Evolutionary conservation across 2,113 vertebrate genomes (phyloP).

Genomic region (Scartelaos histophorus): DNA sequence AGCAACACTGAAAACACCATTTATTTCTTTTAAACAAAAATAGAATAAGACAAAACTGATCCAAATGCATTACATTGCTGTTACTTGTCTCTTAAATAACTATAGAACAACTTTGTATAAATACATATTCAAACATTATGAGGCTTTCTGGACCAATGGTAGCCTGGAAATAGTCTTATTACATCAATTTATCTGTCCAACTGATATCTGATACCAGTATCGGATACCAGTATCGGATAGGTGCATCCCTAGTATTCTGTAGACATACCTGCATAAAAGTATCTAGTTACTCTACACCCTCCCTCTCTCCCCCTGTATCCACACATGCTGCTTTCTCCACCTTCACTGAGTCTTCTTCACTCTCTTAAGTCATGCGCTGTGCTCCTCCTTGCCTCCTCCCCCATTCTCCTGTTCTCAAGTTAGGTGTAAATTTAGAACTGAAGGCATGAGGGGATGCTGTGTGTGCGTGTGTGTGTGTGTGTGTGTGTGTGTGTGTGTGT

Average conservation of each 20-base stretch:
- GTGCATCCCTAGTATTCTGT: background rate
- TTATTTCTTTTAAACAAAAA: no score
- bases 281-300: background rate
- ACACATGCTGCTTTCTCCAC: constrained; percentile 27
- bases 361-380: constrained; percentile 41
- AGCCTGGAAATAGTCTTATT: no score
- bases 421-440: constrained; percentile 78
- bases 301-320: constrained; percentile 21
- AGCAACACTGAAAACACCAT: no score
- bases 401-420: constrained; percentile 66
- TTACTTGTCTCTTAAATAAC: no score
- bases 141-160: no score
- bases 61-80: no score
- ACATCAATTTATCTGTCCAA: no score
- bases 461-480: constrained; percentile 18
- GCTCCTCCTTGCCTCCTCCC: constrained; percentile 49
- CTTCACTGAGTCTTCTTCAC: constrained; percentile 12
- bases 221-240: no score
- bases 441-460: constrained; percentile 68
- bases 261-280: background rate
- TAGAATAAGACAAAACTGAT: no score
- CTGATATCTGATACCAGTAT: no score
- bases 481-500: constrained; percentile 18
- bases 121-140: no score
- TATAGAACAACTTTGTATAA: no score